These are phyloP conservation scores for Drosophila cognata DNA, from an alignment of 2,888 invertebrate species.

Conservation along the genomic window DNA sequence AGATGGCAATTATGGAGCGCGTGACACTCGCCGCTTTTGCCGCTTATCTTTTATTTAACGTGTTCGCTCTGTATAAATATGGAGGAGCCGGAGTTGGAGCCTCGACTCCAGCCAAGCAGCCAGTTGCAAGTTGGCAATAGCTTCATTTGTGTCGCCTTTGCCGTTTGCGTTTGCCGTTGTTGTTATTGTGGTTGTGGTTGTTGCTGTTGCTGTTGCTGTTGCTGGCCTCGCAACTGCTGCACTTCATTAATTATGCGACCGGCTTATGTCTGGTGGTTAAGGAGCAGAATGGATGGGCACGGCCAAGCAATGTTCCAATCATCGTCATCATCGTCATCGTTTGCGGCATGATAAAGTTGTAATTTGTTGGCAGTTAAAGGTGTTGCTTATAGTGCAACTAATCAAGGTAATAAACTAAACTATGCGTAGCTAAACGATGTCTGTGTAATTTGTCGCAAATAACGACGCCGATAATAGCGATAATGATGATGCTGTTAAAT, in stretches of 20 bases:
- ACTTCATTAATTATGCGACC: conserved; percentile 79
- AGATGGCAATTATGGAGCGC: conserved; percentile 61
- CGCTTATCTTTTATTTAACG: conserved; percentile 79
- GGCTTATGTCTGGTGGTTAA: conserved; percentile 36
- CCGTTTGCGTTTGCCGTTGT: conserved; percentile 3
- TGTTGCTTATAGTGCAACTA: conserved; percentile 82
- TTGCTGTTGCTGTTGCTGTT: conserved; percentile 23
- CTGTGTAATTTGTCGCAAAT: conserved; percentile 57
- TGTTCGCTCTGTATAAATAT: conserved; percentile 79
- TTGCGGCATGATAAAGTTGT: conserved; percentile 81
- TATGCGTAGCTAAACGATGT: conserved; percentile 75
- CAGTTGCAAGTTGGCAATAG: conserved; percentile 58
- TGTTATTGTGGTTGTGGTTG: conserved; percentile 17
- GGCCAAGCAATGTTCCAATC: conserved; percentile 41
- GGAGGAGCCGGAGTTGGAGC: conserved; percentile 54
- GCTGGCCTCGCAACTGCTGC: conserved; percentile 60
- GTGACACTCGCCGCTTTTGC: conserved; percentile 70
- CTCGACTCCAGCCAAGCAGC: conserved; percentile 25
- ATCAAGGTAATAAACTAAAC: conserved; percentile 79
- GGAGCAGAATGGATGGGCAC: conserved; percentile 68
- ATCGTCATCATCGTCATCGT: conserved; percentile 49
- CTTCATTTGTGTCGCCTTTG: conserved; percentile 70
- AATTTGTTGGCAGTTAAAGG: conserved; percentile 81
- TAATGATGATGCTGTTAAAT: conserved; percentile 36
- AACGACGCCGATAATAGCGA: conserved; percentile 36